Percentiles rank a stretch among this genome's conserved stretches.
Evolutionary conservation across 1,140 invertebrate species (phyloP).

Genomic region (Cecropterus lyciades): DNA sequence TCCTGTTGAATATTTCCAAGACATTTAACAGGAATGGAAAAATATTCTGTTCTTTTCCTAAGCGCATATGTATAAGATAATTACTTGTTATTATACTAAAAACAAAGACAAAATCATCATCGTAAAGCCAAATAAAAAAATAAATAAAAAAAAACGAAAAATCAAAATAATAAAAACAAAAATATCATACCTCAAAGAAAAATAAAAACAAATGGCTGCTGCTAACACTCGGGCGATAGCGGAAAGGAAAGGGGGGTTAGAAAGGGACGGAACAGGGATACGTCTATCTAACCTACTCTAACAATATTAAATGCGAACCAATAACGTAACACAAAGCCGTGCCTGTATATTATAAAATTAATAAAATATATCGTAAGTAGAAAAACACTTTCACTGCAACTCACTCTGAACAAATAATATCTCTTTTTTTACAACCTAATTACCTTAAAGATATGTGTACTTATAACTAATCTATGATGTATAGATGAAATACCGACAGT

Average conservation of each 20-base stretch:
- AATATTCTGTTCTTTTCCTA: too few species aligned
- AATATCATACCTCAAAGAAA: slow-evolving; percentile 70
- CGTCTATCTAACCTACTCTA: slow-evolving; percentile 54
- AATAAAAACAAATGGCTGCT: slow-evolving; percentile 56
- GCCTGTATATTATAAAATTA: slow-evolving; percentile 45
- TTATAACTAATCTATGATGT: slow-evolving; percentile 60
- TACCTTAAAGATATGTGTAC: slow-evolving; percentile 65
- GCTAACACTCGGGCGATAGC: slow-evolving; percentile 65
- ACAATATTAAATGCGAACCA: slow-evolving; percentile 63
- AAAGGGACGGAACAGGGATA: slow-evolving; percentile 65
- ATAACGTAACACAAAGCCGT: slow-evolving; percentile 66
- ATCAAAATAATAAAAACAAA: too few species aligned
- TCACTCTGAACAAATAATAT: slow-evolving; percentile 64
- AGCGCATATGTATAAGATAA: too few species aligned
- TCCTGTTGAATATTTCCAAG: too few species aligned
- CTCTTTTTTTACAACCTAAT: slow-evolving; percentile 66
- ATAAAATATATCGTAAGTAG: slow-evolving; percentile 47
- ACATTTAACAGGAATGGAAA: too few species aligned
- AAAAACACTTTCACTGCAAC: slow-evolving; percentile 59
- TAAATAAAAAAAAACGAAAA: slow-evolving; percentile 47
- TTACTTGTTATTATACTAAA: too few species aligned
- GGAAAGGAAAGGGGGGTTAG: slow-evolving; percentile 48
- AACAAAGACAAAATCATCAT: slow-evolving; percentile 31
- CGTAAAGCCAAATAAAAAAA: slow-evolving; percentile 44
- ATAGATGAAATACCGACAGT: slow-evolving; percentile 34